These are phyloP conservation scores for Pipra filicauda DNA, from an alignment of 2,113 vertebrate genomes.

Conservation along the genomic window DNA sequence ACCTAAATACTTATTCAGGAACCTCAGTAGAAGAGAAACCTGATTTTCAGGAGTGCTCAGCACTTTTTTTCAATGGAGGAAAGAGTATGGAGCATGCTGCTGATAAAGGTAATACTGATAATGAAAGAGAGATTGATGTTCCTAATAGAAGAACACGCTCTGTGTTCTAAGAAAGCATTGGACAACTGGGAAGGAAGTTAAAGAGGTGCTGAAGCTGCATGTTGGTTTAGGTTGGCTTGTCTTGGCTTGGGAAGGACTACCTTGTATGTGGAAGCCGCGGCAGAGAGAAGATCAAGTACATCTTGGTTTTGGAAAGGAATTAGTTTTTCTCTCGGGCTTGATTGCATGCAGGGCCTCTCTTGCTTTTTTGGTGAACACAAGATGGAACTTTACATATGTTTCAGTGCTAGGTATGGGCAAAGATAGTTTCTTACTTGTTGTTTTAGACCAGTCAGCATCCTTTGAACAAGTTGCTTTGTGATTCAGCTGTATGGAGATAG, in stretches of 20 bases:
- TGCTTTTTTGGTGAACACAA: neutral
- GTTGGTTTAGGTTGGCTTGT: neutral
- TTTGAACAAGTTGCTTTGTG: neutral
- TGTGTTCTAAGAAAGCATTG: neutral
- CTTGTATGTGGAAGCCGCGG: neutral
- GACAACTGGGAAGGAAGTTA: neutral
- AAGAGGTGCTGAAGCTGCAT: neutral
- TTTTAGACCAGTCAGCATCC: neutral
- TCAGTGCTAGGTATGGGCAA: neutral
- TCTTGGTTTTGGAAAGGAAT: neutral
- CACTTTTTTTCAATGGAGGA: neutral
- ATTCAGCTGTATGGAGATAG: neutral
- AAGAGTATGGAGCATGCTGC: neutral
- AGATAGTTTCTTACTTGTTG: neutral
- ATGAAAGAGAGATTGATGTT: neutral
- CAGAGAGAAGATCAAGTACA: neutral
- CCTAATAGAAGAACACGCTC: neutral
- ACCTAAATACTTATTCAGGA: neutral
- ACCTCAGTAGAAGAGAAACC: neutral
- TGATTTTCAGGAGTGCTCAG: neutral
- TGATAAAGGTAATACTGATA: neutral
- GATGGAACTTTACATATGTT: neutral
- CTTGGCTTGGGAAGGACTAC: neutral
- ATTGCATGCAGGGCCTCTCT: neutral
- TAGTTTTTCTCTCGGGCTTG: neutral